Evolutionary conservation across 2,888 invertebrate genomes (phyloP).

Genomic region (Vanessa cardui): DNA sequence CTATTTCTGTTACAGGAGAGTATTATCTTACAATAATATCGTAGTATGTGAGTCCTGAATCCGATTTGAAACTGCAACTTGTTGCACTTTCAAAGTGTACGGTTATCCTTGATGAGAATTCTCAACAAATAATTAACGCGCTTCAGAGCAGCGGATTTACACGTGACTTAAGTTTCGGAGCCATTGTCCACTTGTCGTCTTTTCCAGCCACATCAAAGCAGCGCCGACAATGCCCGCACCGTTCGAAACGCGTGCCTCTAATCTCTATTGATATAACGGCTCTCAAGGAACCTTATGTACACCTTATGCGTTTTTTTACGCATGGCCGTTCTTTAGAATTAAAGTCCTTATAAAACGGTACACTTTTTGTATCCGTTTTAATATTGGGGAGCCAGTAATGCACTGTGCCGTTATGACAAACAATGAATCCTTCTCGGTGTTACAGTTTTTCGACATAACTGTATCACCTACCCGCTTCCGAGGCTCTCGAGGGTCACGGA

Average conservation of each 20-base stretch:
- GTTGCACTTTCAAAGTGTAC: too few relatives aligned
- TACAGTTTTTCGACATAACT: slow-evolving; percentile 80
- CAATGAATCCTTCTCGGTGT: slow-evolving; percentile 67
- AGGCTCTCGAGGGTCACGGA: slow-evolving; percentile 52
- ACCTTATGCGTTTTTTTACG: slow-evolving; percentile 73
- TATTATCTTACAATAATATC: too few relatives aligned
- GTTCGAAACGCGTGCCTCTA: slow-evolving; percentile 76
- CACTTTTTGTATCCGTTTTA: slow-evolving; percentile 65
- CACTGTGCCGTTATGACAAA: slow-evolving; percentile 69
- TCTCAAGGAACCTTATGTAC: slow-evolving; percentile 68
- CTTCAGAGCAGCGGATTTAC: slow-evolving; percentile 59
- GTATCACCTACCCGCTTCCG: slow-evolving; percentile 69
- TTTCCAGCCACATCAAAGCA: slow-evolving; percentile 77
- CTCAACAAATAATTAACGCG: slow-evolving; percentile 1
- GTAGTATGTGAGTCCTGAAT: neutral
- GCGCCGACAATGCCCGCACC: slow-evolving; percentile 66
- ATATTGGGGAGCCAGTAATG: slow-evolving; percentile 68
- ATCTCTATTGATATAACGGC: slow-evolving; percentile 81
- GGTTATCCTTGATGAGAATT: neutral
- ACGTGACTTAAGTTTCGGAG: slow-evolving; percentile 55
- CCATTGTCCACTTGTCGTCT: slow-evolving; percentile 64
- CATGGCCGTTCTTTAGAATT: slow-evolving; percentile 51
- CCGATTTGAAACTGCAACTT: too few relatives aligned
- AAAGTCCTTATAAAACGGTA: slow-evolving; percentile 74
- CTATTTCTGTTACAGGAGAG: neutral